Conservation (phyloP, 2,797 vertebrate species). For the Ispidina lecontei region DNA sequence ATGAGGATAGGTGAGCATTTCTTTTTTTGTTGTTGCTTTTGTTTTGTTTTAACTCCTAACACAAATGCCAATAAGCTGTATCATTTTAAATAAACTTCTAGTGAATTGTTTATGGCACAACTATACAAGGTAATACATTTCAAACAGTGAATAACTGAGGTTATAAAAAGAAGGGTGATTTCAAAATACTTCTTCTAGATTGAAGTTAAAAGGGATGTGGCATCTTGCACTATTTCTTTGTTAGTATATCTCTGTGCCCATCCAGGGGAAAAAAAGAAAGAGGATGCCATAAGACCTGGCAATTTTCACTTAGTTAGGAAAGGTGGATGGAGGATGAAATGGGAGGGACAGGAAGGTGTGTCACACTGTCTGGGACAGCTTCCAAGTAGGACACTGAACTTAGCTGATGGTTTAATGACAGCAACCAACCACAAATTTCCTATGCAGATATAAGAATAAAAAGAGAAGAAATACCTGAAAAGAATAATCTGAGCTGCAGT, state of each 20-base stretch:
- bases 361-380: background rate
- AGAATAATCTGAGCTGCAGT: background rate
- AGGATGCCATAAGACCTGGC: background rate
- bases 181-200: background rate
- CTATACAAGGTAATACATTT: background rate
- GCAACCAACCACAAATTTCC: background rate
- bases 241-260: background rate
- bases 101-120: background rate
- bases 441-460: background rate
- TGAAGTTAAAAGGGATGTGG: background rate
- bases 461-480: background rate
- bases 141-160: background rate
- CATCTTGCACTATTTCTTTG: background rate
- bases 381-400: background rate
- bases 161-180: background rate
- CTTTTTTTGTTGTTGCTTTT: background rate
- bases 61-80: conserved; percentile 8
- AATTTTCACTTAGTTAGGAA: background rate
- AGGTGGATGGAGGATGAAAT: background rate
- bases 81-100: background rate
- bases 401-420: background rate
- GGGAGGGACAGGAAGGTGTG: background rate
- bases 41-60: background rate
- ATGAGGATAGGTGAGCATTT: background rate
- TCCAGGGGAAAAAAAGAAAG: background rate